phyloP scores from a whole-genome alignment of 2,113 vertebrate genomes.

The Anseranas semipalmata region DNA sequence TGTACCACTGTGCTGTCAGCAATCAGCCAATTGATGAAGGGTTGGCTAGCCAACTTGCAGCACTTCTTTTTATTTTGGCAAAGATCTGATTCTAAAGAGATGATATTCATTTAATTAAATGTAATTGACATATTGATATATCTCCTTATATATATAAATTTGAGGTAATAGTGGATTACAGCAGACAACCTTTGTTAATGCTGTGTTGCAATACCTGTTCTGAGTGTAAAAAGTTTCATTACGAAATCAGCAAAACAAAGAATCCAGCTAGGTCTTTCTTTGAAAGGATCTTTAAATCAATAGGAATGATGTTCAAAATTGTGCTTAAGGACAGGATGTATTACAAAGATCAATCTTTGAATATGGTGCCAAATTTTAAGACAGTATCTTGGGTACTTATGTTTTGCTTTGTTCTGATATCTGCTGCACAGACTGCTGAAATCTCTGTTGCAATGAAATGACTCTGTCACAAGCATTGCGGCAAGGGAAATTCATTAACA shows the following conservation, averaged over 20 bases:
- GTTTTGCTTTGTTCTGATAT: constrained; percentile 1
- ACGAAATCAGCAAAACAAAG: background rate
- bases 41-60: constrained; percentile 34
- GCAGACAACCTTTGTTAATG: background rate
- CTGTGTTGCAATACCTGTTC: background rate
- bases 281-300: constrained; percentile 16
- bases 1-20: constrained; percentile 56
- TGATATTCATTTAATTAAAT: constrained; percentile 72
- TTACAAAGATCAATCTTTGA: background rate
- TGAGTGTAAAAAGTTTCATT: background rate
- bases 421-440: background rate
- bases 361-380: background rate
- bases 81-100: constrained; percentile 39
- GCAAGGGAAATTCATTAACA: background rate
- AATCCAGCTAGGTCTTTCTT: background rate
- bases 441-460: background rate
- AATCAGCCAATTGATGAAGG: constrained; percentile 53
- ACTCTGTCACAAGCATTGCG: background rate
- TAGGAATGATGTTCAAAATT: background rate
- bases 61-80: constrained; percentile 50
- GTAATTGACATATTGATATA: constrained; percentile 63
- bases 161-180: constrained; percentile 4
- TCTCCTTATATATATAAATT: background rate
- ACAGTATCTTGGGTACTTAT: background rate
- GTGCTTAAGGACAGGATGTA: background rate